Conservation (phyloP, 2,888 invertebrate genomes). For the Ophonus ardosiacus region DNA sequence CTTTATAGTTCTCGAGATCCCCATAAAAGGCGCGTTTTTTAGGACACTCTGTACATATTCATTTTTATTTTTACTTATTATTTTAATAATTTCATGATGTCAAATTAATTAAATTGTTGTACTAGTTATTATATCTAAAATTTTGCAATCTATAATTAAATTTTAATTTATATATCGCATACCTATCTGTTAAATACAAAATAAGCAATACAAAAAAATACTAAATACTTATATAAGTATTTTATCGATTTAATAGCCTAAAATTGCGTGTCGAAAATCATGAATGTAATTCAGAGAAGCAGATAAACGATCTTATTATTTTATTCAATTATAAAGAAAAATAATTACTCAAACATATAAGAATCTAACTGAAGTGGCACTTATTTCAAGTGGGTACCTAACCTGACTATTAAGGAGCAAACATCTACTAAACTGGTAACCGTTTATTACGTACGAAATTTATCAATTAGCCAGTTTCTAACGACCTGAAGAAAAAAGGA, state of each 20-base stretch:
- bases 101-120: slow-evolving; percentile 10
- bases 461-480: slow-evolving; percentile 50
- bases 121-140: background rate
- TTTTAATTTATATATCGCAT: background rate
- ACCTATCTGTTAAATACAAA: slow-evolving; percentile 6
- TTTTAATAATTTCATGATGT: too few relatives aligned
- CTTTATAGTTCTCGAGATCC: too few relatives aligned
- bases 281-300: slow-evolving; percentile 24
- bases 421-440: slow-evolving; percentile 43
- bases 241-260: background rate
- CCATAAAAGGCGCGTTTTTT: too few relatives aligned
- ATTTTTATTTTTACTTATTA: too few relatives aligned
- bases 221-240: slow-evolving; percentile 21
- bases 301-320: slow-evolving; percentile 46
- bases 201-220: background rate
- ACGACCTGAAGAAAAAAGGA: slow-evolving; percentile 37
- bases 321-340: slow-evolving; percentile 49
- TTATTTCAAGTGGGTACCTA: slow-evolving; percentile 23
- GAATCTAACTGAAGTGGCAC: background rate
- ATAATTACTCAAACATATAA: slow-evolving; percentile 9
- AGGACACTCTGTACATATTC: too few relatives aligned
- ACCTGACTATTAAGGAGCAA: slow-evolving; percentile 46
- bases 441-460: slow-evolving; percentile 56
- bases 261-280: slow-evolving; percentile 46
- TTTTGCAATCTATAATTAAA: slow-evolving; percentile 3